Percentiles rank a stretch among this genome's conserved stretches.
Conservation (phyloP, 2,888 invertebrate genomes). For the Phytoseiulus persimilis region DNA sequence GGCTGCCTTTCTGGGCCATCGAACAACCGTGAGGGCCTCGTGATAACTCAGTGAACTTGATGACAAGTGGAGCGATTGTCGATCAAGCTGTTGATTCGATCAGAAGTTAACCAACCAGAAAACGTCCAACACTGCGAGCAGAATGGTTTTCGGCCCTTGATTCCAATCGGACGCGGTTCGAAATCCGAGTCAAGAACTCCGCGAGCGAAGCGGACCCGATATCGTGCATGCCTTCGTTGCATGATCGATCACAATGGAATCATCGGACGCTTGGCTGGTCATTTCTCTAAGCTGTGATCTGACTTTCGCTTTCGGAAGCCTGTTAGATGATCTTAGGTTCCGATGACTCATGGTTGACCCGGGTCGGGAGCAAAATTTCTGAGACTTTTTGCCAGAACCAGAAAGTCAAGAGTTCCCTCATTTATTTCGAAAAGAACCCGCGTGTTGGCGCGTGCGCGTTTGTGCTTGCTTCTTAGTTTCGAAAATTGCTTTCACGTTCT, state of each 20-base stretch:
- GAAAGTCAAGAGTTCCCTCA: not conserved
- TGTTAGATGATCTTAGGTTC: not conserved
- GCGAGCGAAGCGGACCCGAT: not conserved
- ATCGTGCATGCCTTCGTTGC: not conserved
- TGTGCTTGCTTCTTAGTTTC: not conserved
- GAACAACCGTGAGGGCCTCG: not conserved
- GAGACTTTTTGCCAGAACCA: not conserved
- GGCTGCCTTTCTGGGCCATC: not conserved
- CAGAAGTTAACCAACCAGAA: not conserved
- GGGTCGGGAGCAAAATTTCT: not conserved
- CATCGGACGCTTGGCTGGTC: not conserved
- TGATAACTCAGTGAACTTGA: not conserved
- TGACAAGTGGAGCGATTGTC: not conserved
- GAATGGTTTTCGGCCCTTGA: not conserved
- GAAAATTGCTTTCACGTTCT: not conserved
- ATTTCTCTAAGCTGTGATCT: not conserved
- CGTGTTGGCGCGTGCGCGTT: not conserved
- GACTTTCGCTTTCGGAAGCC: not conserved
- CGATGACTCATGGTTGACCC: not conserved
- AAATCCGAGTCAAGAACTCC: not conserved
- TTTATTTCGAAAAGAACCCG: too few species aligned
- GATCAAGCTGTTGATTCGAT: not conserved
- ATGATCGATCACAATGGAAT: not conserved
- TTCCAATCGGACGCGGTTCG: not conserved
- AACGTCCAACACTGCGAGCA: not conserved